Percentiles rank a stretch among this genome's conserved stretches.
Conservation (phyloP, 2,888 invertebrate species). For the Cheilosia vernalis region DNA sequence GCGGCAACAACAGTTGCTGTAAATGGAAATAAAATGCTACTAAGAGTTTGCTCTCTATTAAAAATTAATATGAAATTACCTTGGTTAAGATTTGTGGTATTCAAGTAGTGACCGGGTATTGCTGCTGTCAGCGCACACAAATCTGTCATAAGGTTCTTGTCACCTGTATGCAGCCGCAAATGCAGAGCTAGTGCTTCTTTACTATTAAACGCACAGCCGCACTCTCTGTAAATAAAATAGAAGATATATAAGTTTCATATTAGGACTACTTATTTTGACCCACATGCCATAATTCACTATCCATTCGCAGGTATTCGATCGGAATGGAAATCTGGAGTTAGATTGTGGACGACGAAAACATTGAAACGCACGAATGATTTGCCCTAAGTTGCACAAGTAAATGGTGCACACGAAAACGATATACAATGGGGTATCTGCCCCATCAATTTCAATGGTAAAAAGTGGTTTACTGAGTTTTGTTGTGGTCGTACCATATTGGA, state of each 20-base stretch:
- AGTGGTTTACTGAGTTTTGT: too few relatives aligned
- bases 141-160: slow-evolving; percentile 91
- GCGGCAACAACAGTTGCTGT: slow-evolving; percentile 81
- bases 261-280: too few relatives aligned
- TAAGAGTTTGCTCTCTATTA: not conserved
- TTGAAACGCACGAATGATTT: too few relatives aligned
- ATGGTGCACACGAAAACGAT: too few relatives aligned
- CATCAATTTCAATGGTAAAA: too few relatives aligned
- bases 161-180: slow-evolving; percentile 91
- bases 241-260: not conserved
- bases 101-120: slow-evolving; percentile 87
- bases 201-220: slow-evolving; percentile 87
- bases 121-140: slow-evolving; percentile 92
- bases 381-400: too few relatives aligned
- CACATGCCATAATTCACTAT: too few relatives aligned
- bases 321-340: too few relatives aligned
- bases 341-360: too few relatives aligned
- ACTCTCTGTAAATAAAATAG: slow-evolving; percentile 83
- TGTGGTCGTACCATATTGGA: too few relatives aligned
- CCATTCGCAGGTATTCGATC: too few relatives aligned
- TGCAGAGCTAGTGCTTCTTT: slow-evolving; percentile 91
- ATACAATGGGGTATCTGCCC: too few relatives aligned
- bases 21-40: not conserved
- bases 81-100: slow-evolving; percentile 82
- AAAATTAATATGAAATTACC: slow-evolving; percentile 74